phyloP scores from a whole-genome alignment of 1,140 invertebrate genomes.

The Ceratina calcarata region DNA sequence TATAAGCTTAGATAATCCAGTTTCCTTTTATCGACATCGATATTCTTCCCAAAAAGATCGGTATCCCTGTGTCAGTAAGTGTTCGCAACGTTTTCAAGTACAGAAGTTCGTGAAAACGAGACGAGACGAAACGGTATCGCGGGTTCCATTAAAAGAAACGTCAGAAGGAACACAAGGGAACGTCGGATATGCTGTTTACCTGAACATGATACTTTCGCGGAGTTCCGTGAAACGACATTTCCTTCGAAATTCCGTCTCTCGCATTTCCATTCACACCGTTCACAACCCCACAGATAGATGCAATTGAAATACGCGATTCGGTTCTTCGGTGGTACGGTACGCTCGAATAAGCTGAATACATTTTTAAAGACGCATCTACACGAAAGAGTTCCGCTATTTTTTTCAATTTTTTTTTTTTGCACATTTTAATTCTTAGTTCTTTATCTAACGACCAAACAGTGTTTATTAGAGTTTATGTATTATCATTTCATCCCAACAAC shows the following conservation, averaged over 20 bases:
- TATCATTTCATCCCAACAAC: constrained; percentile 72
- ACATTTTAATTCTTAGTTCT: constrained; percentile 47
- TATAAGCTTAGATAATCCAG: too few relatives aligned
- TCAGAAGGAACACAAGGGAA: constrained; percentile 23
- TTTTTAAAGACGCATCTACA: constrained; percentile 69
- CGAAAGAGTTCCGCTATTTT: constrained; percentile 68
- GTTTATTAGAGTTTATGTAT: constrained; percentile 72
- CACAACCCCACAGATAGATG: constrained; percentile 18
- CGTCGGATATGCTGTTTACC: constrained; percentile 22
- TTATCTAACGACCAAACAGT: constrained; percentile 71
- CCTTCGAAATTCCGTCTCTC: constrained; percentile 25
- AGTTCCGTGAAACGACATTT: constrained; percentile 14
- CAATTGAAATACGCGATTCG: constrained; percentile 35
- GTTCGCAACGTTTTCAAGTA: not conserved
- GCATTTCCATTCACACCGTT: constrained; percentile 44
- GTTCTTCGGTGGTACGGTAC: constrained; percentile 21
- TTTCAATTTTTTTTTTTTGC: constrained; percentile 33
- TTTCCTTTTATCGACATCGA: too few relatives aligned
- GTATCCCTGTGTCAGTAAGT: too few relatives aligned
- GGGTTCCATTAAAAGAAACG: not conserved
- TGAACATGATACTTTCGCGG: constrained; percentile 21
- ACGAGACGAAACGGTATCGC: not conserved
- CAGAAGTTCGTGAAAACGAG: not conserved
- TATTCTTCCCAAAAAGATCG: too few relatives aligned
- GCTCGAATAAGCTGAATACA: constrained; percentile 66